Base-by-base conservation (phyloP, 1,140 invertebrate genomes). In the Proctacanthus coquilletti region DNA sequence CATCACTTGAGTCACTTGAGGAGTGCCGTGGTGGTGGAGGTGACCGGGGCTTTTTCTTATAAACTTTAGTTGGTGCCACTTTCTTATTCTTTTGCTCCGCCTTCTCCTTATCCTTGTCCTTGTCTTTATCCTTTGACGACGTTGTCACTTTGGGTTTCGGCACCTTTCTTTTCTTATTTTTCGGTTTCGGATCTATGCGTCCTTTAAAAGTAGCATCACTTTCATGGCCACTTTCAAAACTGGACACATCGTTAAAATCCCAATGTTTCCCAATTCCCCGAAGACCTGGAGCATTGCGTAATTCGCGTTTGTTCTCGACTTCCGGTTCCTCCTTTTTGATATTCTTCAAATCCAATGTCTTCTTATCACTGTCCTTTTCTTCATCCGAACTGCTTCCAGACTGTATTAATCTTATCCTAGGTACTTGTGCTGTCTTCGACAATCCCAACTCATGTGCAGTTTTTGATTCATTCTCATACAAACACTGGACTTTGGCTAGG, bases 401-500 rank as follows among this genome's bases (percentile, higher is more conserved):
- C n/a, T 54, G 53, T 10, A 58, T 41, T 0, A 50, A 56, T 1
- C 56, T 46, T 8, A 59, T 58, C 10, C 48, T 46, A 3, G 53
- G 53, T 14, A 53, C 43, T 19, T 58, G 52, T 1, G 52, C 54
- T 9, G 53, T 52, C 35, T 59, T 59, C 3, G 54, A 56, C 3
- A 72, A 49, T 1, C 69, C 69, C 42, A 71, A 41, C 43, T 72
- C 70, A 41, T 80, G 69, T 45, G 75, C 75, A 3, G 75, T 74
- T 33, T 77, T 66, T 27, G 76, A 78, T 58, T 89, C 85, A 53
- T 89, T 88, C 57, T 91, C 86, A 47, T 88, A 89, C 10, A 91
- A 65, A 53, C 84, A 87, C 54, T 89, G 84, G 20, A 91, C 85
- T 67, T 91, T 89, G n/a, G 84, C 84, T 46, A 84, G 59, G 1